Conservation (phyloP, 2,113 vertebrate genomes). For the Phocoena sinus region DNA sequence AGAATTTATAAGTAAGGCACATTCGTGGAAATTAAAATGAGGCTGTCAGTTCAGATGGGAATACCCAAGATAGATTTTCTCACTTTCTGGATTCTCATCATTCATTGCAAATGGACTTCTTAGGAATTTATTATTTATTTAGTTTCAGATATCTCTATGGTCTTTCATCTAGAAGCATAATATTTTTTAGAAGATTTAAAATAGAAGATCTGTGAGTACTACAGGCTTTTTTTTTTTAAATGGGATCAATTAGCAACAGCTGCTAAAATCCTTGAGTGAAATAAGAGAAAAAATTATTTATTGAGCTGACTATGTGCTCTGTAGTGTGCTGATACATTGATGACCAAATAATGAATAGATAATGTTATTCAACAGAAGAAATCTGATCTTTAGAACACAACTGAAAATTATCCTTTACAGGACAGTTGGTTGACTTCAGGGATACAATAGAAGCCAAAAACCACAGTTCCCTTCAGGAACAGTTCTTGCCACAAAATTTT, state of each 20-base stretch:
- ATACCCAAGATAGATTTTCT: background rate
- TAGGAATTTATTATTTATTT: conserved; percentile 45
- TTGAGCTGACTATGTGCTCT: background rate
- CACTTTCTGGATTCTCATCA: background rate
- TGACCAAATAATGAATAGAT: background rate
- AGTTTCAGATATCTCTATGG: background rate
- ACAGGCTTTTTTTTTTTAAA: background rate
- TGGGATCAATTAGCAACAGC: background rate
- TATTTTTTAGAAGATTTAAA: conserved; percentile 22
- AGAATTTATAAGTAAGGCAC: background rate
- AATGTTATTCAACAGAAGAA: background rate
- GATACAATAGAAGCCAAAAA: background rate
- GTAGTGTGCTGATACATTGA: background rate
- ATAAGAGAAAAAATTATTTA: background rate
- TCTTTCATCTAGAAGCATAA: background rate
- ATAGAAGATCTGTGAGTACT: background rate
- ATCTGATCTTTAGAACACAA: background rate
- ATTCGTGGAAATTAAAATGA: background rate
- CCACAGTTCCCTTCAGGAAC: background rate
- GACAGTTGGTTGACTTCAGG: background rate
- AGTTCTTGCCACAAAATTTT: background rate
- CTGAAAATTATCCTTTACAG: background rate
- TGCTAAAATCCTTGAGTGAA: background rate
- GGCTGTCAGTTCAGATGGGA: background rate
- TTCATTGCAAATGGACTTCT: conserved; percentile 44